Evolutionary conservation across 2,888 invertebrate species (phyloP), one percentile per base, ranked within the genome.

Genomic region (Cremastinae sp.): DNA sequence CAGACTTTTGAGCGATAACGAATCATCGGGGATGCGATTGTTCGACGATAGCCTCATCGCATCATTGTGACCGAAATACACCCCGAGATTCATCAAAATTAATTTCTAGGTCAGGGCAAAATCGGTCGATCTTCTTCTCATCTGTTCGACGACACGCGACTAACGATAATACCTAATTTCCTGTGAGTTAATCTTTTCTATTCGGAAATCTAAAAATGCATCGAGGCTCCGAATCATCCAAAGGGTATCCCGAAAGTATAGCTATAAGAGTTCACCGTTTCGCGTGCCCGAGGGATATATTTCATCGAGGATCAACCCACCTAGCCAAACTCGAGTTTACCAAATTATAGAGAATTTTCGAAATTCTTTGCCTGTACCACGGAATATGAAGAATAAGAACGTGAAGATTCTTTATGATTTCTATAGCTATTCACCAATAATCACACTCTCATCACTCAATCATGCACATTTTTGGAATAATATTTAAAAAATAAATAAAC

Each of bases 121-220:
- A 12, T 28, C n/a, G n/a, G n/a, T 41, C 41, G 28, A 51, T 41
- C 59, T 28, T 9, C 16, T 58, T 58, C n/a, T 22, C 9, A 59
- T 49, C 22, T n/a, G 34, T 47, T 68, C 43, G 28, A 41, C 16
- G 38, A 49, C 56, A 49, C 49, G 58, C 51, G 51, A 59, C 20
- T 12, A 8, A 58, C 28, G 22, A 20, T 20, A 58, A 58, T 58
- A 58, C n/a, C 8, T 4, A n/a, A 58, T 58, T 8, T 2, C 9
- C 43, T 4, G 45, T 5, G 18, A 10, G 20, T 12, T 56, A n/a
- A n/a, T n/a, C n/a, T n/a, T n/a, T n/a, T 18, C 2, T 9, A 51
- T 38, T 51, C 7, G 7, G 10, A 38, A 38, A 53, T n/a, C n/a
- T n/a, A n/a, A n/a, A 56, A 14, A 51, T 51, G 14, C 56, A 38